These are phyloP conservation scores for Cherax destructor DNA, from an alignment of 1,140 invertebrate genomes.

Conservation along the genomic window DNA sequence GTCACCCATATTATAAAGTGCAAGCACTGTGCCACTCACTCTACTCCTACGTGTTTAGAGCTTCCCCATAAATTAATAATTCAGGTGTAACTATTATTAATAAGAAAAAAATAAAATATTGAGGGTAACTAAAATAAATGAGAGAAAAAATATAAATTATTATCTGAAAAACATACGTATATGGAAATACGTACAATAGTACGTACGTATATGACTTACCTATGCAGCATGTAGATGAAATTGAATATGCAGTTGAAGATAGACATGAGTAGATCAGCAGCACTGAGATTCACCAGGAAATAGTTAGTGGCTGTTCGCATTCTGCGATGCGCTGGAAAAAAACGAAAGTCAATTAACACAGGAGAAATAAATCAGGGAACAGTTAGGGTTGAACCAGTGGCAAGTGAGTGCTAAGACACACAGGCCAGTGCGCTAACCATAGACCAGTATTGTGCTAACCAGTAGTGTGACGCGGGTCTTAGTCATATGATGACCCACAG, in stretches of 20 bases:
- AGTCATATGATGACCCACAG: too few relatives aligned
- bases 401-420: not conserved
- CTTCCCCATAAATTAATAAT: too few relatives aligned
- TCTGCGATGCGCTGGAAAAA: constrained; percentile 80
- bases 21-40: too few relatives aligned
- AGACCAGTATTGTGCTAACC: not conserved
- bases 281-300: constrained; percentile 85
- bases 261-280: constrained; percentile 78
- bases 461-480: too few relatives aligned
- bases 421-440: not conserved
- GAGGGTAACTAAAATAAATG: too few relatives aligned
- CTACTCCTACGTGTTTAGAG: too few relatives aligned
- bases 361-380: not conserved
- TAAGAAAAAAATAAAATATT: too few relatives aligned
- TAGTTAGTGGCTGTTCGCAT: constrained; percentile 98
- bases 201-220: constrained; percentile 46
- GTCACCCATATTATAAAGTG: too few relatives aligned
- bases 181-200: too few relatives aligned
- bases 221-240: constrained; percentile 76
- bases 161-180: too few relatives aligned
- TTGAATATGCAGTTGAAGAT: constrained; percentile 77
- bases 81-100: too few relatives aligned
- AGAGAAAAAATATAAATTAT: too few relatives aligned
- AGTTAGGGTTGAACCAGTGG: not conserved
- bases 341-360: not conserved